These are phyloP conservation scores for Amphimedon queenslandica DNA, from an alignment of 37 sponge, comb jelly and placozoan genomes.

Conservation along the genomic window DNA sequence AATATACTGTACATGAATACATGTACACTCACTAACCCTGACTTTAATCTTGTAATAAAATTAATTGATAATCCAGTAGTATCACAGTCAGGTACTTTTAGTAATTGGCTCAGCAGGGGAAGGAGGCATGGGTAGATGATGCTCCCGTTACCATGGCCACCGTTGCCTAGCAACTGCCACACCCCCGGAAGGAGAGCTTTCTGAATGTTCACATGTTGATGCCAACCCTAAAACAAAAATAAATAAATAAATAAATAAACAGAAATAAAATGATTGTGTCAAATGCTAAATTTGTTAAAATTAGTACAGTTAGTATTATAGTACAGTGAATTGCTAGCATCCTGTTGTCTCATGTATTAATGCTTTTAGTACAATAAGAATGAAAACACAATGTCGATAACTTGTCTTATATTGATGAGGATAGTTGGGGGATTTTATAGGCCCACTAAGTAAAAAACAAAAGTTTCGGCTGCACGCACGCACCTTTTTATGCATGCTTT, in stretches of 20 bases:
- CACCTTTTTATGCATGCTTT: no score
- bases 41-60: not conserved
- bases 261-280: not conserved
- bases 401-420: no score
- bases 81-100: not conserved
- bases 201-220: constrained; percentile 33
- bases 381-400: no score
- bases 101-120: constrained; percentile 35
- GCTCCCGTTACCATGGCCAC: constrained; percentile 55
- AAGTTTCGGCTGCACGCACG: no score
- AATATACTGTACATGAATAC: no score
- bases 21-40: not conserved
- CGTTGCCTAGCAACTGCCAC: constrained; percentile 40
- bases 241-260: not conserved
- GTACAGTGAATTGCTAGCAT: no score
- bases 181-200: constrained; percentile 60
- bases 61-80: not conserved
- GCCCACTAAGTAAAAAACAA: no score
- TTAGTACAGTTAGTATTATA: no score
- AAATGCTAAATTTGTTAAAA: not conserved
- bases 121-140: constrained; percentile 45
- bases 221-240: constrained; percentile 28
- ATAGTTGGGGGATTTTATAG: no score
- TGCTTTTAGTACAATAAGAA: no score
- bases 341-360: no score